A percentile compares a stretch with the other conserved stretches of the same genome.
Conservation (phyloP, 2,888 invertebrate genomes). For the Alsophila aescularia region DNA sequence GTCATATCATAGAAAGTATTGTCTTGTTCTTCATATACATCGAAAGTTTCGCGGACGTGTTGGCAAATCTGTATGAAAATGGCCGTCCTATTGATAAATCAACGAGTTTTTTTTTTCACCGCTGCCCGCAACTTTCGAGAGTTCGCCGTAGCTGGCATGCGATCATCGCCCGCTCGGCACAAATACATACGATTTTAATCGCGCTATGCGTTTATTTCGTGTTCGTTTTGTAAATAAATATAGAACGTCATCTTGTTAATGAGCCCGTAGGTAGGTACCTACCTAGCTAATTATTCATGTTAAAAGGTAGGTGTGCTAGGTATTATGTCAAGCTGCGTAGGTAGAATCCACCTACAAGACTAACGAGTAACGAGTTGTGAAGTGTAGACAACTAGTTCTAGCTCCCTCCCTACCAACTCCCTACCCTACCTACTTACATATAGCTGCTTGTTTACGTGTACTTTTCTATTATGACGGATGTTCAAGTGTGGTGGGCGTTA, state of each 20-base stretch:
- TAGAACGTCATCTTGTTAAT: constrained; percentile 4
- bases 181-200: constrained; percentile 42
- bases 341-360: no score
- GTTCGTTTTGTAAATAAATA: constrained; percentile 28
- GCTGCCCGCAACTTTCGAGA: constrained; percentile 45
- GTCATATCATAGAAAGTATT: constrained; percentile 55
- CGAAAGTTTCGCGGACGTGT: constrained; percentile 52
- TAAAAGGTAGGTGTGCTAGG: constrained; percentile 12
- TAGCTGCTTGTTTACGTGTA: constrained; percentile 14
- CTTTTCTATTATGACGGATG: neutral
- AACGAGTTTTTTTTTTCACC: constrained; percentile 32
- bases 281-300: constrained; percentile 1
- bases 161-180: constrained; percentile 41
- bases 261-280: constrained; percentile 1
- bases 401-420: no score
- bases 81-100: constrained; percentile 45
- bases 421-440: constrained; percentile 2
- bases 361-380: no score
- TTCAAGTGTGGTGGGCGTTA: neutral
- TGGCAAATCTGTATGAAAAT: constrained; percentile 55
- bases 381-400: no score
- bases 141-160: constrained; percentile 39
- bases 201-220: constrained; percentile 32
- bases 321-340: neutral
- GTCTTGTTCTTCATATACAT: constrained; percentile 66